Base-by-base conservation (phyloP, 2,113 vertebrate species). In the Ammodytes marinus region DNA sequence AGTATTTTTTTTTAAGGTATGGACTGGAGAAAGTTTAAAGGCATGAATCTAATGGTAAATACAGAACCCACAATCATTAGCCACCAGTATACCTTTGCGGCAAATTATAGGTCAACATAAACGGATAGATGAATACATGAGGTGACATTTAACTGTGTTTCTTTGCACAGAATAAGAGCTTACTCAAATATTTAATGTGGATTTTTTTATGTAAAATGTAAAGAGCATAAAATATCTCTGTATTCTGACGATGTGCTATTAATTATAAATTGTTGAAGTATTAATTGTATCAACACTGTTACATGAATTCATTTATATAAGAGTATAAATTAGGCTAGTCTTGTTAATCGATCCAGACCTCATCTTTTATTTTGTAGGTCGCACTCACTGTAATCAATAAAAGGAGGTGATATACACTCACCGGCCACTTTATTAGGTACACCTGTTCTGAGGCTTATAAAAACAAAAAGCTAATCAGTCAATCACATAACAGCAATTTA, bases 171-270 rank as follows among this genome's bases (percentile, higher is more conserved):
- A 8, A 40, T 60, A 3, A 60, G 6, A 73, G n/a, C 8, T 17
- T 17, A 40, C 19, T 63, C 58, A 63, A 39, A 61, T 27, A 60
- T 60, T n/a, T 39, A 43, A 42, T 49, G 13, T 46, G 47, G 42
- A 60, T 27, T 27, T 27, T 27, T 27, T 27, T 27, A 27, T 27
- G 27, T 27, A 52, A 40, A 15, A 27, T 27, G 27, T 27, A 52
- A 40, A 15, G 7, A 52, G 55, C 35, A 42, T 68, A 40, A 64
- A 40, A 9, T 74, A 46, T 40, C 0, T 10, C 13, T 52, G 1
- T 57, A 67, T 85, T 43, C 13, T 61, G 73, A 73, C 67, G 57
- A 69, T 49, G 14, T 65, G 6, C 10, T 66, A 5, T 57, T 67
- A 4, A 27, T 27, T 27, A n/a, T 50, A 45, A 6, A 52, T 27